Evolutionary conservation across 2,888 invertebrate genomes (phyloP).

Genomic region (Plebejus anna): DNA sequence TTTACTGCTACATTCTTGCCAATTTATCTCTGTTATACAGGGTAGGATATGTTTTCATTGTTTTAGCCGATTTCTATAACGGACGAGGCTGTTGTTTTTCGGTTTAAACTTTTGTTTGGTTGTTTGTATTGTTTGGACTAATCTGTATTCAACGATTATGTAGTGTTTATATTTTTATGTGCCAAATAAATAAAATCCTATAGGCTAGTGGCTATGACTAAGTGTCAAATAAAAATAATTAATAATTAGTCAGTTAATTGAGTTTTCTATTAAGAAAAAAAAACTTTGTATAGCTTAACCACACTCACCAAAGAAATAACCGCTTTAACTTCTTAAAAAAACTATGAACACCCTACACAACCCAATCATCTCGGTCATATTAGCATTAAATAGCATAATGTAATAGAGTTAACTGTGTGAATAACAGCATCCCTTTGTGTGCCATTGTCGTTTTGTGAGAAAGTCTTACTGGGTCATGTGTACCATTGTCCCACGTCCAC

Average conservation of each 20-base stretch:
- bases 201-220: no score
- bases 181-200: no score
- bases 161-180: no score
- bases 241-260: no score
- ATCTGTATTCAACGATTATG: no score
- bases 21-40: no score
- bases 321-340: neutral
- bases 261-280: neutral
- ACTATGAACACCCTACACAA: conserved; percentile 32
- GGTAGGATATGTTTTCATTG: neutral
- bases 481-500: conserved; percentile 4
- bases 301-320: neutral
- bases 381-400: conserved; percentile 53
- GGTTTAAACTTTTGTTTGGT: neutral
- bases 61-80: no score
- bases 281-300: no score
- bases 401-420: conserved; percentile 76
- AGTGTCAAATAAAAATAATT: no score
- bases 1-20: neutral
- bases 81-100: neutral
- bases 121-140: neutral
- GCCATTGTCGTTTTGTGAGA: conserved; percentile 74
- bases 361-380: conserved; percentile 32
- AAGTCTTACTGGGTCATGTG: conserved; percentile 44
- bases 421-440: conserved; percentile 73